These are phyloP conservation scores for Euphydryas editha DNA, from an alignment of 2,888 invertebrate genomes.

Conservation along the genomic window DNA sequence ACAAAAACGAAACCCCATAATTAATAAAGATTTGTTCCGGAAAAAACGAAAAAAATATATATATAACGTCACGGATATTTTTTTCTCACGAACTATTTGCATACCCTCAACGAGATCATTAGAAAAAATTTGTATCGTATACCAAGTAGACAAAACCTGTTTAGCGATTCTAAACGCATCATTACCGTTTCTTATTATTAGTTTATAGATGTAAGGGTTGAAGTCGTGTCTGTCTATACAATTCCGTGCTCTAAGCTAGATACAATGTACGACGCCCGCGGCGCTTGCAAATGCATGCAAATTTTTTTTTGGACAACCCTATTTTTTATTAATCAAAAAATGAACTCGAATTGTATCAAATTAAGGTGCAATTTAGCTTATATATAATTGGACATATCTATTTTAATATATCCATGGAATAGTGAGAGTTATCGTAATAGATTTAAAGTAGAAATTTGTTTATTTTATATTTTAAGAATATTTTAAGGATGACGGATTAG, in stretches of 20 bases:
- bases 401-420: not conserved
- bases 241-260: slow-evolving; percentile 32
- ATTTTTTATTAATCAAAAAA: not conserved
- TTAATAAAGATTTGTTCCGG: slow-evolving; percentile 39
- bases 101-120: slow-evolving; percentile 55
- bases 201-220: slow-evolving; percentile 39
- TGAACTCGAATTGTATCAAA: not conserved
- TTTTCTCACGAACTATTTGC: slow-evolving; percentile 38
- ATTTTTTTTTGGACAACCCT: slow-evolving; percentile 42
- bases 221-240: slow-evolving; percentile 17
- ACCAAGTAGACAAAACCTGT: slow-evolving; percentile 55
- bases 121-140: slow-evolving; percentile 40
- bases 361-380: not conserved
- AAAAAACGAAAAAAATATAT: slow-evolving; percentile 17
- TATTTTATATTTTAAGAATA: not conserved
- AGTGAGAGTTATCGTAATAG: not conserved
- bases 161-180: slow-evolving; percentile 68
- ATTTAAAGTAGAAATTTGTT: not conserved
- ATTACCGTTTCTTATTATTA: slow-evolving; percentile 44
- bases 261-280: slow-evolving; percentile 45
- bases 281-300: slow-evolving; percentile 46
- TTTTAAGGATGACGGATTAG: slow-evolving; percentile 10
- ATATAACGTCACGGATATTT: slow-evolving; percentile 19
- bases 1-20: slow-evolving; percentile 16
- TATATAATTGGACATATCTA: no score